Evolutionary conservation across 2,888 invertebrate species (phyloP).

Genomic region (Agrotis ipsilon): DNA sequence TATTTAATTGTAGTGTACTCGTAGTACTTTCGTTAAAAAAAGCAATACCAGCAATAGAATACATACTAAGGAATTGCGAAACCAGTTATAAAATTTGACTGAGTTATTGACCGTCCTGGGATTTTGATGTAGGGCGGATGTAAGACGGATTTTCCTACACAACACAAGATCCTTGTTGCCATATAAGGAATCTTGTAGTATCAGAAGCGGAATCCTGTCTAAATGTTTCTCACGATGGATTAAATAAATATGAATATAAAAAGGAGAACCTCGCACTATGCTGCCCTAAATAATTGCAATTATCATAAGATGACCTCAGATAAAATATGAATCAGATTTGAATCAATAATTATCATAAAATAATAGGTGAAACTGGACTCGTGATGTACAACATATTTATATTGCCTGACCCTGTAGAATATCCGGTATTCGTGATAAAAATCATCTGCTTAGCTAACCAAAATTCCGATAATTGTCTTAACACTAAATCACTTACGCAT

Average conservation of each 20-base stretch:
- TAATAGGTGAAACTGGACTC: conserved; percentile 62
- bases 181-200: conserved; percentile 13
- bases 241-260: neutral
- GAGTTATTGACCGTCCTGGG: neutral
- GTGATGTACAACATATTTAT: conserved; percentile 48
- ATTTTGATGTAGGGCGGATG: conserved; percentile 8
- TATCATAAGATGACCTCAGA: conserved; percentile 27
- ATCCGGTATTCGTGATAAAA: conserved; percentile 69
- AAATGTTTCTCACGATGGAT: conserved; percentile 7
- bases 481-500: conserved; percentile 42
- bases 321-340: conserved; percentile 29
- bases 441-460: conserved; percentile 53
- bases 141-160: conserved; percentile 2
- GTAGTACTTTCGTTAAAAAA: too few species aligned
- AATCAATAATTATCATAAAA: conserved; percentile 47
- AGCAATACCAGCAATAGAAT: neutral
- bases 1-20: too few species aligned
- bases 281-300: conserved; percentile 29
- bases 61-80: neutral
- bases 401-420: conserved; percentile 53
- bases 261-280: neutral
- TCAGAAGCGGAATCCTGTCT: neutral
- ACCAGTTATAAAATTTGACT: neutral
- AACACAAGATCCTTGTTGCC: neutral
- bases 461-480: conserved; percentile 48